phyloP scores from a whole-genome alignment of 2,113 vertebrate genomes.

The Zosterops japonicus region DNA sequence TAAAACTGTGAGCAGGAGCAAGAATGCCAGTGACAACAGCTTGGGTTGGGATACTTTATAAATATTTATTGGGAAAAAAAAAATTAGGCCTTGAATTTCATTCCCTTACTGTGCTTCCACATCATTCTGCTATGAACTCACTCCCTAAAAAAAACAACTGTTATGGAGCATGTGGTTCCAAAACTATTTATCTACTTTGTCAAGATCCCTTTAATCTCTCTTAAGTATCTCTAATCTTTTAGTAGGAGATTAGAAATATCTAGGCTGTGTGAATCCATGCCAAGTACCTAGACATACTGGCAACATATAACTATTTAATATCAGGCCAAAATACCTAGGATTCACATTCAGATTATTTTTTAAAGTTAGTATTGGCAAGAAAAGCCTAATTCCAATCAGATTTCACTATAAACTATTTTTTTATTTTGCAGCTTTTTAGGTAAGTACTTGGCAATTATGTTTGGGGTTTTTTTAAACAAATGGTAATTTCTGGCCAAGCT shows the following conservation, averaged over 20 bases:
- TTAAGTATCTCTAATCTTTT: not conserved
- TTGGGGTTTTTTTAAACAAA: not conserved
- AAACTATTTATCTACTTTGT: slow-evolving; percentile 23
- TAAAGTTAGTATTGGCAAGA: not conserved
- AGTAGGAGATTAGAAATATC: not conserved
- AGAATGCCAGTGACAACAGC: not conserved
- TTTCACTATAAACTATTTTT: not conserved
- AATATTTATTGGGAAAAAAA: not conserved
- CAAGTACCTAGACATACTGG: not conserved
- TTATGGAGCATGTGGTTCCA: not conserved
- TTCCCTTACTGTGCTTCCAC: not conserved
- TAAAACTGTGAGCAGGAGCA: not conserved
- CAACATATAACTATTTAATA: not conserved
- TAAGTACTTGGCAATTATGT: not conserved
- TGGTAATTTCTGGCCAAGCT: not conserved
- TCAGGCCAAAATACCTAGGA: not conserved
- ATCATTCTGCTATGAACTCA: not conserved
- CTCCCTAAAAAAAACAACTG: not conserved
- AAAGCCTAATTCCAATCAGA: not conserved
- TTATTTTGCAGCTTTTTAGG: not conserved
- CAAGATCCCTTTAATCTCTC: slow-evolving; percentile 13
- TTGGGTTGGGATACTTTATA: not conserved
- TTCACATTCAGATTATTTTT: not conserved
- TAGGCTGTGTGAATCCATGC: not conserved
- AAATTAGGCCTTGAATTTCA: not conserved